Conservation (phyloP, 2,888 invertebrate species). For the Leistus spinibarbis region DNA sequence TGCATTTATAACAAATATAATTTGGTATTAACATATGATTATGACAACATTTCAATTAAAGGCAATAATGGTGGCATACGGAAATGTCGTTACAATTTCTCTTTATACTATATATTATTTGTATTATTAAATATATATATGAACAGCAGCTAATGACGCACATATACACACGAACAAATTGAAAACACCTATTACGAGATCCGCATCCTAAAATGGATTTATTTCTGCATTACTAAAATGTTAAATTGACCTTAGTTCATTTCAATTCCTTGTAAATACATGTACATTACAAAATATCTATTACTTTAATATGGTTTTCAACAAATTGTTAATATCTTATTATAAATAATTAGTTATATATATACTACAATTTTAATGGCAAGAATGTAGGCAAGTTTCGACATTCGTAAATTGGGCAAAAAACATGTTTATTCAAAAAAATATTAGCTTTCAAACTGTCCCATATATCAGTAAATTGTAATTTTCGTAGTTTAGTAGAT, state of each 20-base stretch:
- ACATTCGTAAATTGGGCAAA: not conserved
- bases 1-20: not conserved
- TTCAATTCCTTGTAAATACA: not conserved
- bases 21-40: slow-evolving; percentile 2
- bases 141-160: slow-evolving; percentile 17
- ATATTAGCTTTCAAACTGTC: too few species aligned
- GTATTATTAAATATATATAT: slow-evolving; percentile 23
- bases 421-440: not conserved
- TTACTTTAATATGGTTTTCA: not conserved
- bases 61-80: slow-evolving; percentile 22
- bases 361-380: not conserved
- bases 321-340: not conserved
- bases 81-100: slow-evolving; percentile 32
- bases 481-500: too few species aligned
- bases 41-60: slow-evolving; percentile 34
- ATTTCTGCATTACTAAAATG: slow-evolving; percentile 23
- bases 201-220: slow-evolving; percentile 26
- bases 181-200: slow-evolving; percentile 12
- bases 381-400: too few species aligned
- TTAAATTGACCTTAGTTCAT: slow-evolving; percentile 11
- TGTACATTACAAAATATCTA: not conserved
- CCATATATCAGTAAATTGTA: too few species aligned
- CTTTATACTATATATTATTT: not conserved
- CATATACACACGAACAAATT: slow-evolving; percentile 10
- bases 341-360: not conserved